Conservation (phyloP, 2,797 vertebrate species). For the Agapornis canus region DNA sequence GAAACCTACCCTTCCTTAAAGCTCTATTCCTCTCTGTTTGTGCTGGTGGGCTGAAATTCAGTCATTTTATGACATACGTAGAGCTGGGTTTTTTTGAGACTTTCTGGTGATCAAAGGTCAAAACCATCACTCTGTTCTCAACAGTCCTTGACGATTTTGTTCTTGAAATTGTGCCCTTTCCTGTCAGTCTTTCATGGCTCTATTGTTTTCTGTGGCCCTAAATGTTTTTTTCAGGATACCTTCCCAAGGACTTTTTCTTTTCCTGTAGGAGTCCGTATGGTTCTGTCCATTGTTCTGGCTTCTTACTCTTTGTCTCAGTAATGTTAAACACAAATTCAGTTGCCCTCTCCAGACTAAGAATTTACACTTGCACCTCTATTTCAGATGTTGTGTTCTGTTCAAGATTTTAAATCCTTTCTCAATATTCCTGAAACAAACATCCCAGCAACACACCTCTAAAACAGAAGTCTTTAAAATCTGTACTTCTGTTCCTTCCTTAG, state of each 20-base stretch:
- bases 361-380: neutral
- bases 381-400: neutral
- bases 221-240: neutral
- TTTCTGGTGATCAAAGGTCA: neutral
- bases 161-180: neutral
- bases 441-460: neutral
- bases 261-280: neutral
- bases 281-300: neutral
- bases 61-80: neutral
- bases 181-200: neutral
- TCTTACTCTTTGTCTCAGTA: neutral
- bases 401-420: neutral
- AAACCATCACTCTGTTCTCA: neutral
- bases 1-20: neutral
- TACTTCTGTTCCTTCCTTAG: neutral
- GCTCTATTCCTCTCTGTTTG: neutral
- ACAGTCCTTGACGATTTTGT: neutral
- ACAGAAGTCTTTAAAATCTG: neutral
- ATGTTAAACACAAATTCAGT: neutral
- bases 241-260: neutral
- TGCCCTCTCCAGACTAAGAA: neutral
- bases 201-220: neutral
- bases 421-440: neutral
- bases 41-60: neutral
- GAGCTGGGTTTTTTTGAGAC: neutral